Conservation (phyloP, 2,113 vertebrate species). For the Ptyas mucosa region DNA sequence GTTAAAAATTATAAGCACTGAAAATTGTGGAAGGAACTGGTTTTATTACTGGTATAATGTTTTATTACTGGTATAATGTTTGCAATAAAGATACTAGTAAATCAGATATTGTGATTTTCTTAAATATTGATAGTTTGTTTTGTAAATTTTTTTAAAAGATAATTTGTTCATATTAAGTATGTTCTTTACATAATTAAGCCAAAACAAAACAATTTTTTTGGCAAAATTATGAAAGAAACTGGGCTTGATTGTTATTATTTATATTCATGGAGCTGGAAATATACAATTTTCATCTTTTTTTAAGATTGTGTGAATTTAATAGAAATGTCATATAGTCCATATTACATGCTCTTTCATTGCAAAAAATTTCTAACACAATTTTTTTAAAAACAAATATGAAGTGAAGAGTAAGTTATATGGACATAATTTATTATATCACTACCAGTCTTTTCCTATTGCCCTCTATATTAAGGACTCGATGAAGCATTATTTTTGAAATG, state of each 20-base stretch:
- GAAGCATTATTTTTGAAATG: background rate
- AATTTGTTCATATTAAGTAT: background rate
- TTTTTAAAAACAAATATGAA: background rate
- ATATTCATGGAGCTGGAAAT: background rate
- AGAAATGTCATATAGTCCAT: background rate
- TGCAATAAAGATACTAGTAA: constrained; percentile 74
- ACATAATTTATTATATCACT: background rate
- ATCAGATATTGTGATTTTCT: constrained; percentile 61
- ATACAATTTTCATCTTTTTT: background rate
- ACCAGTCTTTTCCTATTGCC: too few species aligned
- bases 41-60: constrained; percentile 72
- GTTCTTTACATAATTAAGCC: background rate
- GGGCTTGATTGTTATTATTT: background rate
- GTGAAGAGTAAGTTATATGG: background rate
- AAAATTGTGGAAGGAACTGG: constrained; percentile 53
- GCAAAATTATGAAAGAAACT: background rate
- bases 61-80: constrained; percentile 74
- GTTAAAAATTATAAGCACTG: constrained; percentile 55
- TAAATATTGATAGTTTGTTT: constrained; percentile 51
- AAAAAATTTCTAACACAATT: background rate
- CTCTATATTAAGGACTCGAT: background rate
- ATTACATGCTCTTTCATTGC: background rate
- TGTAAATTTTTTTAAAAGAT: background rate
- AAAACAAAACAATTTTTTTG: background rate
- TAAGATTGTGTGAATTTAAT: background rate